Conservation (phyloP, 2,888 invertebrate genomes). For the Urechis unicinctus region DNA sequence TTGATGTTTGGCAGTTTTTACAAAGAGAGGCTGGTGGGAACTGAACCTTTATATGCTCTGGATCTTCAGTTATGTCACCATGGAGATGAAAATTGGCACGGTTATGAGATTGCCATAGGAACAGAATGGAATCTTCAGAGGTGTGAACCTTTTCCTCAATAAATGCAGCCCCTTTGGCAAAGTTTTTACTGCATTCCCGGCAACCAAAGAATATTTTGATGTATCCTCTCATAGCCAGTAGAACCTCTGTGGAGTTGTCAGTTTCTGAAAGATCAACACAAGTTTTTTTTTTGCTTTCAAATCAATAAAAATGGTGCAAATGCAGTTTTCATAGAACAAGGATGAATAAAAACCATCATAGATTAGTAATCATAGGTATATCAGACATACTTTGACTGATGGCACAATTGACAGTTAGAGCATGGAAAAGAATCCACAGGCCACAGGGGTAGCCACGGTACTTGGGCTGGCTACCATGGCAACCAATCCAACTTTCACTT, state of each 20-base stretch:
- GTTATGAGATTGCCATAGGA: conserved; percentile 92
- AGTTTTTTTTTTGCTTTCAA: background rate
- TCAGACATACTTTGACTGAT: too few species aligned
- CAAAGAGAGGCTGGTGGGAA: conserved; percentile 72
- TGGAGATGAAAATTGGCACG: conserved; percentile 76
- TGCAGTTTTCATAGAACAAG: background rate
- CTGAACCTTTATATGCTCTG: conserved; percentile 77
- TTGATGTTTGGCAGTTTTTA: conserved; percentile 42
- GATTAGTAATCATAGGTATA: background rate
- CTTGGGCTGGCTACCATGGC: conserved; percentile 69
- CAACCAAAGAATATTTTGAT: conserved; percentile 91
- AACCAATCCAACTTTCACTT: conserved; percentile 60
- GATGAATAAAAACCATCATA: background rate
- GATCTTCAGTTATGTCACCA: conserved; percentile 83
- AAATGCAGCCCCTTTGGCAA: conserved; percentile 73
- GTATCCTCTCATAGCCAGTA: conserved; percentile 80
- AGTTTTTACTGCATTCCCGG: conserved; percentile 81
- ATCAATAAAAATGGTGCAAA: background rate
- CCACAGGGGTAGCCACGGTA: conserved; percentile 88
- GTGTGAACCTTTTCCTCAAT: conserved; percentile 65
- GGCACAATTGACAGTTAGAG: conserved; percentile 71
- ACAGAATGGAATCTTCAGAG: conserved; percentile 71
- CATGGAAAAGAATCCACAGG: conserved; percentile 91
- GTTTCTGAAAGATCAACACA: too few species aligned
- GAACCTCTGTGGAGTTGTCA: conserved; percentile 55